Percentiles rank a stretch among this genome's conserved stretches.
phyloP scores from a whole-genome alignment of 2,113 vertebrate genomes.

The Lasiurus borealis region DNA sequence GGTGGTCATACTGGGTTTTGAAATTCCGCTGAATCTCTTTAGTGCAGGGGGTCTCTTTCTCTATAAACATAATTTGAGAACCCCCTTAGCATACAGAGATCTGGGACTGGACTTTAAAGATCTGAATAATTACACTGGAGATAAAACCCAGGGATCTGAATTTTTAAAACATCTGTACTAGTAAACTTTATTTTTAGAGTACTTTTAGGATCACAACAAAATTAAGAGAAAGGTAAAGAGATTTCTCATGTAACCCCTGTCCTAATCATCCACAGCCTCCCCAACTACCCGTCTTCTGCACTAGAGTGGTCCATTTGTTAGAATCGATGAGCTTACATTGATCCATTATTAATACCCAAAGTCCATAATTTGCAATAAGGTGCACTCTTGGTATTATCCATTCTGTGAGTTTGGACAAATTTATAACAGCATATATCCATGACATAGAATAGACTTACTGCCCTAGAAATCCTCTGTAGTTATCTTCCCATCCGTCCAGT shows the following conservation, averaged over 20 bases:
- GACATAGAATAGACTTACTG: neutral
- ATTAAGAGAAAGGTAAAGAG: neutral
- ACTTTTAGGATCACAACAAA: neutral
- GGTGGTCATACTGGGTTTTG: neutral
- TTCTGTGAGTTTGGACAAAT: neutral
- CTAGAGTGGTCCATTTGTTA: neutral
- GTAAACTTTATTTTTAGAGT: neutral
- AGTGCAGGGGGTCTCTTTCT: neutral
- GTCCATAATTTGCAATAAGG: neutral
- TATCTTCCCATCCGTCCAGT: neutral
- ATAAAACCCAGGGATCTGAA: neutral
- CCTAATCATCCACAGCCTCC: neutral
- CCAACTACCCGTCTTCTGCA: neutral
- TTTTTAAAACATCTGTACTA: neutral
- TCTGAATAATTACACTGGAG: neutral
- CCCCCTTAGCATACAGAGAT: neutral
- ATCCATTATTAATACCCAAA: neutral
- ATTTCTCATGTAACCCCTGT: neutral
- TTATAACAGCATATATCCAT: neutral
- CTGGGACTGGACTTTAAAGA: neutral
- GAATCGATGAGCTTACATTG: neutral
- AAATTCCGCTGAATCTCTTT: slow-evolving; percentile 27
- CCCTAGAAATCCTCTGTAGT: neutral
- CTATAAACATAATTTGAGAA: neutral
- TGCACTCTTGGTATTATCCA: neutral